These are phyloP conservation scores for Iselma pallidipennis DNA, from an alignment of 2,888 invertebrate genomes.

Conservation along the genomic window DNA sequence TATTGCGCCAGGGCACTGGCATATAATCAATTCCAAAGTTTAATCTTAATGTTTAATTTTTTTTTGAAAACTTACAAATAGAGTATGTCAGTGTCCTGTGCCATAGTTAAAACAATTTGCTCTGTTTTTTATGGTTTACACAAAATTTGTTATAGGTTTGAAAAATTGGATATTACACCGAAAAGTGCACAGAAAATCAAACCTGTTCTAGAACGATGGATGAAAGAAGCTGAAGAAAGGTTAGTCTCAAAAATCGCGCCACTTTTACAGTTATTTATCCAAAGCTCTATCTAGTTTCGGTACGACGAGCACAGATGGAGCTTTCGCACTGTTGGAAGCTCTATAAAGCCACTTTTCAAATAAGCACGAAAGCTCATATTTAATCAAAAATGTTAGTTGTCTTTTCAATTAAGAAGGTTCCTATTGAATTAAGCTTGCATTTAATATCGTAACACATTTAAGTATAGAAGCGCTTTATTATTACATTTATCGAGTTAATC, in stretches of 20 bases:
- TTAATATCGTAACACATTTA: too few relatives aligned
- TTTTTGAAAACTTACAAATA: conserved; percentile 21
- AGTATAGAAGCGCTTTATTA: too few relatives aligned
- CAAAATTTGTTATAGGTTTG: conserved; percentile 72
- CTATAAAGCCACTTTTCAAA: too few relatives aligned
- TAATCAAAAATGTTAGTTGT: too few relatives aligned
- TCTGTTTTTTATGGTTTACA: neutral
- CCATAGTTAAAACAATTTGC: conserved; percentile 26
- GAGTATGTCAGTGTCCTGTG: conserved; percentile 58
- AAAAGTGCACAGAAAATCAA: conserved; percentile 99
- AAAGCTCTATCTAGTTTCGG: conserved; percentile 84
- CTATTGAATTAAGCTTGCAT: too few relatives aligned
- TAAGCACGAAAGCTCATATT: too few relatives aligned
- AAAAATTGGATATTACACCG: conserved; percentile 98
- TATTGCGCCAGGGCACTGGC: conserved; percentile 87
- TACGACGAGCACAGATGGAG: conserved; percentile 81
- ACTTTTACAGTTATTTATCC: too few relatives aligned
- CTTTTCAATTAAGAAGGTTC: too few relatives aligned
- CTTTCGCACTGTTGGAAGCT: neutral
- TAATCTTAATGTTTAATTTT: conserved; percentile 4
- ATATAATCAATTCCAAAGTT: conserved; percentile 49
- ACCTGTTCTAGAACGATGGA: conserved; percentile 97
- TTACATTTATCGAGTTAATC: too few relatives aligned
- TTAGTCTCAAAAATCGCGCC: conserved; percentile 53
- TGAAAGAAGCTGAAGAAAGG: conserved; percentile 98